Evolutionary conservation across 2,888 invertebrate genomes (phyloP), one percentile per base, ranked within the genome.

Genomic region (Caradrina clavipalpis): DNA sequence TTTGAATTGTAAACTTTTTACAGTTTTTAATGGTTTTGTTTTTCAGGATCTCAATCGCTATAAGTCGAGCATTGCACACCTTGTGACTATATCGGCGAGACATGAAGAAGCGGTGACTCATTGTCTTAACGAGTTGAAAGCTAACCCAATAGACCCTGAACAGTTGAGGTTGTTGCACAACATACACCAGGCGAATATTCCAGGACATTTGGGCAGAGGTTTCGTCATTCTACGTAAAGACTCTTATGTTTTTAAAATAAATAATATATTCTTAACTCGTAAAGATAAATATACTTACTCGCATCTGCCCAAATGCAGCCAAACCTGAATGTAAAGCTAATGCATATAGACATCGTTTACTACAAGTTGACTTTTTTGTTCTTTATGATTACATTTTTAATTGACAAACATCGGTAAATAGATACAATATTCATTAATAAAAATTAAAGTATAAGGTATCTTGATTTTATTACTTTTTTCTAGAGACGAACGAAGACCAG

Each of bases 201-300:
- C 91, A n/a, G 96, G 96, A 1, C 97, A 97, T 89, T 95, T 97
- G 17, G 86, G 86, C 8, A 84, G 97, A 81, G 98, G 98, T 8
- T 97, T 95, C 86, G 92, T 96, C 6, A 89, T 98, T 49, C 82
- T 94, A 66, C 81, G 92, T 92, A 83, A 87, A 15, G 4, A 35
- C 4, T 51, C 21, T 58, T 21, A 19, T 45, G 39, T 39, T 17
- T n/a, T n/a, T n/a, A n/a, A n/a, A n/a, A n/a, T n/a, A n/a, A n/a
- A n/a, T n/a, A n/a, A n/a, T n/a, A n/a, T 15, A 15, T 42, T 15
- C n/a, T n/a, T n/a, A n/a, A 26, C 26, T 26, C 4, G 2, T 26
- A 26, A 26, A 26, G 4, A 26, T 26, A 26, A 26, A 26, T 26
- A 26, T 26, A n/a, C n/a, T n/a, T n/a, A n/a, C n/a, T n/a, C n/a